Percentiles rank a stretch among this genome's conserved stretches.
These are phyloP conservation scores for Chauna torquata DNA, from an alignment of 2,113 vertebrate genomes.

Conservation along the genomic window DNA sequence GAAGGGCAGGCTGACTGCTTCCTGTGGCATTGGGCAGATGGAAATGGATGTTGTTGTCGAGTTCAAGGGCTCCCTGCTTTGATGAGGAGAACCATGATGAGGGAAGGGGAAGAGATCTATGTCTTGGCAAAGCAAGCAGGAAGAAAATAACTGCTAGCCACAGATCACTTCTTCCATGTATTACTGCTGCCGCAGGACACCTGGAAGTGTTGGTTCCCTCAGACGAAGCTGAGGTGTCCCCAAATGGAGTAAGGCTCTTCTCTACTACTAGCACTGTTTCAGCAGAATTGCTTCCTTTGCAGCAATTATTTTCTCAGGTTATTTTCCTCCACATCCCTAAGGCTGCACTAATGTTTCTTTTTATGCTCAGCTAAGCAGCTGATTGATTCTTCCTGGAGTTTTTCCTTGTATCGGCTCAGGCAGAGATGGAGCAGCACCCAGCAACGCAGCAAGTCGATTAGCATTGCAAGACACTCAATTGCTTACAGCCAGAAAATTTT, in stretches of 20 bases:
- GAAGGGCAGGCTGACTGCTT: background rate
- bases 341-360: background rate
- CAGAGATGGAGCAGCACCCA: background rate
- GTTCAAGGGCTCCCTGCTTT: background rate
- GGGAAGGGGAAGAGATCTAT: background rate
- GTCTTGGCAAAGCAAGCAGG: background rate
- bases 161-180: background rate
- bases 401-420: background rate
- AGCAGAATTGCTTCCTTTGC: constrained; percentile 20
- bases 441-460: background rate
- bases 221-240: background rate
- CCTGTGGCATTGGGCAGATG: background rate
- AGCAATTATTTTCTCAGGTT: constrained; percentile 34
- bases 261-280: background rate
- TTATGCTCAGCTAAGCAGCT: constrained; percentile 32
- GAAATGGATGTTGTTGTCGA: background rate
- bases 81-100: background rate
- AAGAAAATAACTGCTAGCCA: background rate
- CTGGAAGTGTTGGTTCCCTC: background rate
- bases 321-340: background rate
- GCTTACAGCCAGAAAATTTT: background rate
- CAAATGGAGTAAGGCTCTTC: background rate
- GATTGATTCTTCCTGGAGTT: constrained; percentile 30
- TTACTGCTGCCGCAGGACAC: background rate
- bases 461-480: background rate